Evolutionary conservation across 2,113 vertebrate genomes (phyloP).

Genomic region (Alces alces): DNA sequence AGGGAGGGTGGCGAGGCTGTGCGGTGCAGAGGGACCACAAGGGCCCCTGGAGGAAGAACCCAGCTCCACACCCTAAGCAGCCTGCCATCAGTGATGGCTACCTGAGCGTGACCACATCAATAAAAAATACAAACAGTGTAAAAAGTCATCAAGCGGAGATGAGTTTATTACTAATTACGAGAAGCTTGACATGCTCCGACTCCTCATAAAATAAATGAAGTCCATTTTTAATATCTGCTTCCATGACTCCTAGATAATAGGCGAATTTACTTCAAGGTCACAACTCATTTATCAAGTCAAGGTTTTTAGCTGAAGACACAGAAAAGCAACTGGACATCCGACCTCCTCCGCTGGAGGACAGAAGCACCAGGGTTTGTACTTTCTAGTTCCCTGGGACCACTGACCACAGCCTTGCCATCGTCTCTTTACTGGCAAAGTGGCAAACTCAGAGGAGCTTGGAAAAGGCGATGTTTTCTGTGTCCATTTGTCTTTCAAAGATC

Average conservation of each 20-base stretch:
- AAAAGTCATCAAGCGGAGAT: constrained; percentile 70
- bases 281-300: constrained; percentile 81
- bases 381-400: not conserved
- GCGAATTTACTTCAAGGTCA: constrained; percentile 83
- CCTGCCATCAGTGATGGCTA: not conserved
- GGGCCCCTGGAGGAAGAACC: not conserved
- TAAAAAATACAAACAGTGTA: constrained; percentile 77
- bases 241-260: constrained; percentile 81
- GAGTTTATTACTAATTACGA: constrained; percentile 77
- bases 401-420: fast-evolving
- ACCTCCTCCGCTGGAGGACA: not conserved
- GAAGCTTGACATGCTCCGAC: constrained; percentile 62
- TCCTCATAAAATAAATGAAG: constrained; percentile 79
- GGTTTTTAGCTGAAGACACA: constrained; percentile 70
- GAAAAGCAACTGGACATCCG: constrained; percentile 33
- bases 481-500: not conserved
- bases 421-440: not conserved
- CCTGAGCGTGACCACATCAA: constrained; percentile 32
- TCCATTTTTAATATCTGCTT: constrained; percentile 85
- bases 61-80: not conserved
- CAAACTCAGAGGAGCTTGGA: not conserved
- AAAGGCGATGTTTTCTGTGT: not conserved
- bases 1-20: not conserved
- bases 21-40: not conserved
- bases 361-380: fast-evolving